Evolutionary conservation across 2,888 invertebrate genomes (phyloP).

Genomic region (Lasioglossum morio): DNA sequence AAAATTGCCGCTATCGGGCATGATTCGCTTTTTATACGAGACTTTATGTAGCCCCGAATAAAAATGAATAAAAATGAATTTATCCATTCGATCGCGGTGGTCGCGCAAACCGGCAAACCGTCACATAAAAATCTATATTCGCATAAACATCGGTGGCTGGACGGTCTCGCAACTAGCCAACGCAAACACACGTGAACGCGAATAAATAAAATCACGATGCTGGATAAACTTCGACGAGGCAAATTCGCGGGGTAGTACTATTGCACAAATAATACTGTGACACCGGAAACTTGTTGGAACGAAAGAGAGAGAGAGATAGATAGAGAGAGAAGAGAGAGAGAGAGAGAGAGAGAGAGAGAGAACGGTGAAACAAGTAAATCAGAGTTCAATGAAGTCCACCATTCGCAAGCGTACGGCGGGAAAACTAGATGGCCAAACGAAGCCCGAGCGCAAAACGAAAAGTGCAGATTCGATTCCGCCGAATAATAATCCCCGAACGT

Average conservation of each 20-base stretch:
- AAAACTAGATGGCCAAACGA: conserved; percentile 14
- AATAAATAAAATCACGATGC: not conserved
- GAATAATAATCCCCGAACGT: not conserved
- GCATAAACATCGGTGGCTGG: not conserved
- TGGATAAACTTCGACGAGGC: not conserved
- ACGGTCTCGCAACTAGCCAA: not conserved
- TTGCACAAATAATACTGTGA: not conserved
- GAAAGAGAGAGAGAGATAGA: not conserved
- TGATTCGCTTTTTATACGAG: not conserved
- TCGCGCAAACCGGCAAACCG: not conserved
- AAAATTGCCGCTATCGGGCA: not conserved
- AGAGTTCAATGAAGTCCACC: not conserved
- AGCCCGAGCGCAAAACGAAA: not conserved
- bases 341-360: too few relatives aligned
- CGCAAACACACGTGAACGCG: not conserved
- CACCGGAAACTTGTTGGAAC: not conserved
- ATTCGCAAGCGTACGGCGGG: not conserved
- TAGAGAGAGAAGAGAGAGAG: too few relatives aligned
- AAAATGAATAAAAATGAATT: conserved; percentile 1
- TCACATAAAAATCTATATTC: not conserved
- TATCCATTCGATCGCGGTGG: not conserved
- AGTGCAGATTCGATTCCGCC: not conserved
- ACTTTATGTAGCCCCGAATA: not conserved
- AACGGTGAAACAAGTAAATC: conserved; percentile 14
- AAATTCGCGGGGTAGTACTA: not conserved